These are phyloP conservation scores for Pseudoatta argentina DNA, from an alignment of 1,140 invertebrate genomes.

Conservation along the genomic window DNA sequence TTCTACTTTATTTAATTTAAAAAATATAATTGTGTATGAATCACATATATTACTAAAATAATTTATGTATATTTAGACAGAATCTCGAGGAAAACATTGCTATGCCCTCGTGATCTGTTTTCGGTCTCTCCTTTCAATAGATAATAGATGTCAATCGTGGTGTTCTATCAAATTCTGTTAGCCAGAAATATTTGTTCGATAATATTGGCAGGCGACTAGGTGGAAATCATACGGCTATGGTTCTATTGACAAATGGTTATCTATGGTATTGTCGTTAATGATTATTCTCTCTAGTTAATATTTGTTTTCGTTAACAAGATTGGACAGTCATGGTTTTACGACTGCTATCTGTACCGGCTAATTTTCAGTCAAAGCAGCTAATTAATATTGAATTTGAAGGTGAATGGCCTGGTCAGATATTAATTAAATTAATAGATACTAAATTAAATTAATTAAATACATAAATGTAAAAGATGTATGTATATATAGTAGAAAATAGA, in stretches of 20 bases:
- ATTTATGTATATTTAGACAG: neutral
- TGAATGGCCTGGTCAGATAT: neutral
- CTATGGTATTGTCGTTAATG: constrained; percentile 41
- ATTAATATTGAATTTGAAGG: constrained; percentile 28
- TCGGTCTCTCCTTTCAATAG: neutral
- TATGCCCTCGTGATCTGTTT: neutral
- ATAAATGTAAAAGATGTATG: neutral
- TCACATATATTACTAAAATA: constrained; percentile 9
- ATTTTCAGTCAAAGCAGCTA: constrained; percentile 34
- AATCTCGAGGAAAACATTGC: constrained; percentile 26
- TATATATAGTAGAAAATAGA: neutral
- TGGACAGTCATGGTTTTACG: neutral
- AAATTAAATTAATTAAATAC: neutral
- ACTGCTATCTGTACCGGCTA: neutral
- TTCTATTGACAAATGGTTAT: constrained; percentile 30
- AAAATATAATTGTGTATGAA: neutral
- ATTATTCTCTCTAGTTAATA: constrained; percentile 54
- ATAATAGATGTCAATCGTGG: constrained; percentile 49
- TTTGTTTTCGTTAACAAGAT: constrained; percentile 49
- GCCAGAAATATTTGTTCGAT: constrained; percentile 47
- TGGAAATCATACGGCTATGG: constrained; percentile 26
- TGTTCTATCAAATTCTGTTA: constrained; percentile 43
- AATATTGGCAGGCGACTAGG: constrained; percentile 50
- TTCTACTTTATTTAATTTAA: neutral
- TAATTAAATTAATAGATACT: neutral